Conservation (phyloP, 2,888 invertebrate species). For the Drosophila limbata region DNA sequence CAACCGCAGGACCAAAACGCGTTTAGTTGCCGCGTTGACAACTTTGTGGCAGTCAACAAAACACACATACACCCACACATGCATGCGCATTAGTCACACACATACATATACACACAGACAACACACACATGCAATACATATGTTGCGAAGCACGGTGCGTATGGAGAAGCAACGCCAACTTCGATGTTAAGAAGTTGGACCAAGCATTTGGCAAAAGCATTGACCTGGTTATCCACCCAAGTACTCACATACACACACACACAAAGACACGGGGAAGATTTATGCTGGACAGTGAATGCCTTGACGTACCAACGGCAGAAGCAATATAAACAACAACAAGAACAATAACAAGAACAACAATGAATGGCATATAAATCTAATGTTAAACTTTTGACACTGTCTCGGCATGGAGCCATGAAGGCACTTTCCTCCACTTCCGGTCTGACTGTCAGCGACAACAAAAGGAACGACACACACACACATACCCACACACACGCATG, state of each 20-base stretch:
- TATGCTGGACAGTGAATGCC: conserved; percentile 46
- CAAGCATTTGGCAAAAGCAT: conserved; percentile 60
- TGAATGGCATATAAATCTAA: conserved; percentile 71
- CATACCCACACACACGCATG: conserved; percentile 30
- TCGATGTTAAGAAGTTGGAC: conserved; percentile 46
- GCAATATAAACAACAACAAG: conserved; percentile 16
- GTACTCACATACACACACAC: conserved; percentile 5
- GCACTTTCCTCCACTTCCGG: conserved; percentile 55
- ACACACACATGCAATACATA: conserved; percentile 29
- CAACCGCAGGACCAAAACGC: conserved; percentile 64
- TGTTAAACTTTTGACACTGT: conserved; percentile 74
- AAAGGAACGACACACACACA: conserved; percentile 48
- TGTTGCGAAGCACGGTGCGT: conserved; percentile 40
- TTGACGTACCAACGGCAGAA: conserved; percentile 27
- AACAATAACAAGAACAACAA: conserved; percentile 35
- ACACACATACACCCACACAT: conserved; percentile 28
- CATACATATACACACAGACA: conserved; percentile 14
- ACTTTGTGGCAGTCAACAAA: conserved; percentile 64
- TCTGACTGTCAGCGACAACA: conserved; percentile 65
- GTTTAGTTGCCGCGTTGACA: conserved; percentile 71
- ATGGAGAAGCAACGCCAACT: conserved; percentile 38
- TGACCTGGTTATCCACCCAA: conserved; percentile 71
- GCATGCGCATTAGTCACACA: conserved; percentile 1
- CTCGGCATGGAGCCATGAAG: conserved; percentile 59
- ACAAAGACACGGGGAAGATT: conserved; percentile 42